Conservation (phyloP, 2,888 invertebrate genomes). For the Epistrophella euchroma region DNA sequence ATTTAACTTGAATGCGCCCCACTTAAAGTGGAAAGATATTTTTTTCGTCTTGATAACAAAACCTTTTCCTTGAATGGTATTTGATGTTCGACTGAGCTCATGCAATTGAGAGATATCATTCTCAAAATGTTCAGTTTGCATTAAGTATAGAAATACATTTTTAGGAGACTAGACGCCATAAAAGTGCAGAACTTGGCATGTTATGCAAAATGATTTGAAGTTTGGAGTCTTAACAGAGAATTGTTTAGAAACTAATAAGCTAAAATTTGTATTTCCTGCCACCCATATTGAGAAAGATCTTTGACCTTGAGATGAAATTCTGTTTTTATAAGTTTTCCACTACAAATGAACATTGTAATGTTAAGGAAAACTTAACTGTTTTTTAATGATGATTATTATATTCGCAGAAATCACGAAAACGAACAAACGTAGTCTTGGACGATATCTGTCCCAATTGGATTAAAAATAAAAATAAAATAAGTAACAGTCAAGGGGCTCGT, state of each 20-base stretch:
- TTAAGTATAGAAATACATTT: neutral
- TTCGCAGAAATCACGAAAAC: too few relatives aligned
- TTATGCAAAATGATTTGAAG: neutral
- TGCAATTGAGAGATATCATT: neutral
- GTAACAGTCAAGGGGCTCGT: too few relatives aligned
- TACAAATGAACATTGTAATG: too few relatives aligned
- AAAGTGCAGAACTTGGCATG: neutral
- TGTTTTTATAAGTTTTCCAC: neutral
- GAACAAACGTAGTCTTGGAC: too few relatives aligned
- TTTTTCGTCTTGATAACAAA: neutral
- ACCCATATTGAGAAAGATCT: neutral
- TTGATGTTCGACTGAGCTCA: neutral
- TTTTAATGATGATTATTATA: too few relatives aligned
- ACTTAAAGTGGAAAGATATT: neutral
- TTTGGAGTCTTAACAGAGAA: neutral
- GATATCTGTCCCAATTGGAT: too few relatives aligned
- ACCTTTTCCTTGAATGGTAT: neutral
- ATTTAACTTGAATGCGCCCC: neutral
- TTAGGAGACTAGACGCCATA: neutral
- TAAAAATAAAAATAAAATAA: too few relatives aligned
- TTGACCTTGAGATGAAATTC: slow-evolving; percentile 4
- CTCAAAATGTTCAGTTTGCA: neutral
- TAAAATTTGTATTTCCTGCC: neutral
- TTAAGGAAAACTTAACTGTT: too few relatives aligned
- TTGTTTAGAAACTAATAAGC: neutral